phyloP scores from a whole-genome alignment of 2,797 vertebrate species.

The Phataginus tetradactyla region DNA sequence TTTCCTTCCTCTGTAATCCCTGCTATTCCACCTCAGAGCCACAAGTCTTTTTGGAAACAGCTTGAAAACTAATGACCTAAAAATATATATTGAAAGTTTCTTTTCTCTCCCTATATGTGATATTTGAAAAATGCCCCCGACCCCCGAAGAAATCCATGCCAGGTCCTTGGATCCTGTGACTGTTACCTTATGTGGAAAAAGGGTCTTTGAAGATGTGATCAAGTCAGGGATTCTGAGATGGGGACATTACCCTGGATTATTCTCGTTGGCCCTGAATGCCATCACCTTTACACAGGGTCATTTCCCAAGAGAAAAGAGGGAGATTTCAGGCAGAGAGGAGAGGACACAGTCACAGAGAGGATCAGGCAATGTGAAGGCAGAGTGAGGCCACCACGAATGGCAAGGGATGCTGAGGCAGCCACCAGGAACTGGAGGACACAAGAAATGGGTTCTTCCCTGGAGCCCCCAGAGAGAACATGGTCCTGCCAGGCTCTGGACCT shows the following conservation, averaged over 20 bases:
- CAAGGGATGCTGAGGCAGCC: too few relatives aligned
- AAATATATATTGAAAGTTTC: neutral
- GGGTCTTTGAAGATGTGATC: neutral
- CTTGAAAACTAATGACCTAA: neutral
- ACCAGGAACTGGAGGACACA: neutral
- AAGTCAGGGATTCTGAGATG: neutral
- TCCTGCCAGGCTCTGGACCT: neutral
- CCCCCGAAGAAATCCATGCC: neutral
- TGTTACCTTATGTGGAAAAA: neutral
- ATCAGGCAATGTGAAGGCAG: neutral
- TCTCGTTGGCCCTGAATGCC: neutral
- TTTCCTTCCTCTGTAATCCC: neutral
- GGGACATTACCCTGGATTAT: neutral
- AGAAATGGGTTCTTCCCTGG: neutral
- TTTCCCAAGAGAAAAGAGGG: neutral
- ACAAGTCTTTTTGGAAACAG: neutral
- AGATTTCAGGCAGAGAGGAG: neutral
- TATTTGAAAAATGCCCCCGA: neutral
- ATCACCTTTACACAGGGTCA: neutral
- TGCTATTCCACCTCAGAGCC: neutral
- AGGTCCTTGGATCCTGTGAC: neutral
- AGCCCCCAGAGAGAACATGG: fast-evolving
- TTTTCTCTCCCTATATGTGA: neutral
- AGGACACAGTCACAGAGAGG: neutral
- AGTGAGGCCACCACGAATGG: fast-evolving